These are phyloP conservation scores for Selenia dentaria DNA, from an alignment of 2,888 invertebrate species.

Conservation along the genomic window DNA sequence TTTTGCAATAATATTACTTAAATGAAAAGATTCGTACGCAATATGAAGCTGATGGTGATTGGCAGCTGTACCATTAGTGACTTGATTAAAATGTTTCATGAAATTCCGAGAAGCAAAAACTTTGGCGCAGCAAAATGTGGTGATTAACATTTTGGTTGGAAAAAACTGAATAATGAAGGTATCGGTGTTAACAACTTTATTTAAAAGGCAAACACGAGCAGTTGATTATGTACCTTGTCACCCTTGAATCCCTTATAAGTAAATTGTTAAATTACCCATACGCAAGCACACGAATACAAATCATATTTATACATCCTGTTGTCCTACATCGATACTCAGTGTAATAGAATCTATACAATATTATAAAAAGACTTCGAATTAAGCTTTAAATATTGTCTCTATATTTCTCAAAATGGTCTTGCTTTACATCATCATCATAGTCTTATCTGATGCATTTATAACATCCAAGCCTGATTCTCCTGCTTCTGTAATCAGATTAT, in stretches of 20 bases:
- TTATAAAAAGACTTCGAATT: too few relatives aligned
- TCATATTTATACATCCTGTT: conserved; percentile 3
- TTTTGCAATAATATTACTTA: conserved; percentile 37
- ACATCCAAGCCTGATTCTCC: conserved; percentile 55
- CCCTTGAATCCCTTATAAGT: conserved; percentile 59
- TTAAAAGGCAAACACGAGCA: conserved; percentile 66
- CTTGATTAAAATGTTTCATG: conserved; percentile 67
- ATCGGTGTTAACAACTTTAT: conserved; percentile 71
- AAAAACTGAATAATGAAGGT: conserved; percentile 68
- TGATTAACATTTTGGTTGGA: conserved; percentile 67
- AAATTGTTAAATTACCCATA: conserved; percentile 46
- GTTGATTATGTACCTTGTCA: conserved; percentile 57
- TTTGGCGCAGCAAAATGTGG: conserved; percentile 59
- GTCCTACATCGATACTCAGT: conserved; percentile 24
- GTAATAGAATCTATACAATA: too few relatives aligned
- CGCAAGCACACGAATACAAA: conserved; percentile 27
- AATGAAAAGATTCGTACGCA: conserved; percentile 45
- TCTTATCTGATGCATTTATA: conserved; percentile 51
- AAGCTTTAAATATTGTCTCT: conserved; percentile 63
- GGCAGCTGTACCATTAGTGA: conserved; percentile 59
- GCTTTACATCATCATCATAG: conserved; percentile 53
- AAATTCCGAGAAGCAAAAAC: conserved; percentile 55
- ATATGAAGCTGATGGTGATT: conserved; percentile 51
- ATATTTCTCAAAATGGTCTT: conserved; percentile 58
- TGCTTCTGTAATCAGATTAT: conserved; percentile 46